Percentiles rank a stretch among this genome's conserved stretches.
These are phyloP conservation scores for Ochotona curzoniae DNA, from an alignment of 2,113 vertebrate species.

Conservation along the genomic window DNA sequence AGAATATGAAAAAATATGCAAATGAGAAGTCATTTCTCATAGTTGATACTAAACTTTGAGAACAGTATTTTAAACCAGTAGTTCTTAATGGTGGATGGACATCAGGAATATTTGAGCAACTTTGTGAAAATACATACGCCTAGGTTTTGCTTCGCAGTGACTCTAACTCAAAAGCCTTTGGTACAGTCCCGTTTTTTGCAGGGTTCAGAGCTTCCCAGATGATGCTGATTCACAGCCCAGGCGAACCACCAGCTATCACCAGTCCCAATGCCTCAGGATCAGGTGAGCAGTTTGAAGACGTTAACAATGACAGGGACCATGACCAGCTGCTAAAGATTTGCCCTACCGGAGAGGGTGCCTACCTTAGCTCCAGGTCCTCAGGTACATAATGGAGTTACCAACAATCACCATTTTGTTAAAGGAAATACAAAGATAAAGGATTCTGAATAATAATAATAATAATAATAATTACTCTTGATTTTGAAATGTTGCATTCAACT, in stretches of 20 bases:
- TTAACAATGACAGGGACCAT: not conserved
- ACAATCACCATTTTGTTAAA: not conserved
- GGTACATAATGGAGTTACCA: not conserved
- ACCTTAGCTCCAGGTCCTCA: not conserved
- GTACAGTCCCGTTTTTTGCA: not conserved
- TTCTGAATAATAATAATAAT: not conserved
- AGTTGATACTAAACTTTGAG: not conserved
- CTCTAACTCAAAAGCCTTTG: not conserved
- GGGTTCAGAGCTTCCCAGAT: not conserved
- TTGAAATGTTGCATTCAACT: not conserved
- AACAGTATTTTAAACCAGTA: not conserved
- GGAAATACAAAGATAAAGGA: not conserved
- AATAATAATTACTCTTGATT: not conserved
- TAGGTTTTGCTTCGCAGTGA: not conserved
- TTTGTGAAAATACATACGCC: not conserved
- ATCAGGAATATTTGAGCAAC: not conserved
- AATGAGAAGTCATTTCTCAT: slow-evolving; percentile 13
- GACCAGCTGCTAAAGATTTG: not conserved
- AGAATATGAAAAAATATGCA: slow-evolving; percentile 6
- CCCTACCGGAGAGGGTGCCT: not conserved
- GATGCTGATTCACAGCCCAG: not conserved
- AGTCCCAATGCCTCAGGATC: not conserved
- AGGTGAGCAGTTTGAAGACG: not conserved
- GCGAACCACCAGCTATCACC: not conserved
- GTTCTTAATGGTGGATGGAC: not conserved